A percentile compares a stretch with the other conserved stretches of the same genome.
Evolutionary conservation across 2,113 vertebrate genomes (phyloP).

Genomic region (Hemichromis elongatus): DNA sequence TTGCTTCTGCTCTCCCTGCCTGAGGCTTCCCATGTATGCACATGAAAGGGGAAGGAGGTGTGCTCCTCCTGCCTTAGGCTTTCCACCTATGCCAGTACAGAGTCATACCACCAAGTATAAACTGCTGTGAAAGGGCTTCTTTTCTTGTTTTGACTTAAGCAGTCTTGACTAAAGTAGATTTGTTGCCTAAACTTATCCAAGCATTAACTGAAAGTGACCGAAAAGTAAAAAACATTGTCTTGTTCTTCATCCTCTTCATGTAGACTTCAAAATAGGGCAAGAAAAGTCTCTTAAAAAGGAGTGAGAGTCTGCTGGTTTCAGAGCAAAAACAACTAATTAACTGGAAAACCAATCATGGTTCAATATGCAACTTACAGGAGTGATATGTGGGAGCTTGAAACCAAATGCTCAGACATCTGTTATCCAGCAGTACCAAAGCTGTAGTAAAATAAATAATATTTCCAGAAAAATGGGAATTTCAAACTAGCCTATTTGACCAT

Average conservation of each 20-base stretch:
- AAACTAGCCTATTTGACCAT: not conserved
- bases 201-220: not conserved
- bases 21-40: not conserved
- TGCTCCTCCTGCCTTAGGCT: not conserved
- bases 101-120: not conserved
- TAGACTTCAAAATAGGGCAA: not conserved
- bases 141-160: not conserved
- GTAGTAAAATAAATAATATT: not conserved
- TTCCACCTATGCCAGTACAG: not conserved
- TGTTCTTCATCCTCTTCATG: not conserved
- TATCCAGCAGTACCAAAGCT: not conserved
- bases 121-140: not conserved
- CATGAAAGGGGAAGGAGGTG: not conserved
- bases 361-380: not conserved
- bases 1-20: not conserved
- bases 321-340: not conserved
- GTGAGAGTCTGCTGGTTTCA: not conserved
- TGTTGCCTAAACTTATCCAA: not conserved
- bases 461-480: not conserved
- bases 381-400: not conserved
- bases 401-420: not conserved
- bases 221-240: not conserved
- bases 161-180: not conserved
- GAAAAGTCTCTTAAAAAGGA: not conserved
- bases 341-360: not conserved